phyloP scores from a whole-genome alignment of 2,888 invertebrate species.

The Mongoloraphidia duomilia region DNA sequence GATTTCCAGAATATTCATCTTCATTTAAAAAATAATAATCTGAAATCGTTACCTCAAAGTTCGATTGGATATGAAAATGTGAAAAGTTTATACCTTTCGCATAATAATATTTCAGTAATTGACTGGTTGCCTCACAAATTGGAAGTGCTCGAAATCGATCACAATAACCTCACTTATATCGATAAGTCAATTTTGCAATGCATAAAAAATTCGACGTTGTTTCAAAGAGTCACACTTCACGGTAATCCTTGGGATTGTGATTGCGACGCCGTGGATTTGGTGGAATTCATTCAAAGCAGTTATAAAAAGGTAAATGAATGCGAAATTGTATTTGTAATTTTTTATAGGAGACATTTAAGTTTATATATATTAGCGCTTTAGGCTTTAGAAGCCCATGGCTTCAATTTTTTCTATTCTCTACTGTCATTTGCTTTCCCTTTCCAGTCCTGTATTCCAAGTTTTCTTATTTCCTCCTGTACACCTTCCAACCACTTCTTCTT shows the following conservation, averaged over 20 bases:
- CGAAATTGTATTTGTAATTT: not conserved
- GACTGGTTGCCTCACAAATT: constrained; percentile 27
- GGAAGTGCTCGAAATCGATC: constrained; percentile 33
- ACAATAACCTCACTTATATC: constrained; percentile 38
- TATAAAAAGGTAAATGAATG: constrained; percentile 19
- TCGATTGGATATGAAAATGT: constrained; percentile 24
- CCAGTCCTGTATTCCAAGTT: too few species aligned
- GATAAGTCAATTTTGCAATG: constrained; percentile 28
- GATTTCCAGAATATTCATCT: constrained; percentile 25
- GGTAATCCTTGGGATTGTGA: constrained; percentile 46
- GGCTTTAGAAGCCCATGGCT: too few species aligned
- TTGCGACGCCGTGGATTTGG: constrained; percentile 34
- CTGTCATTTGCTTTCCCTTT: too few species aligned
- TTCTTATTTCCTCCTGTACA: too few species aligned
- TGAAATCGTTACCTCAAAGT: constrained; percentile 25
- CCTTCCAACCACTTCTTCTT: too few species aligned
- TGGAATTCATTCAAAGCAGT: constrained; percentile 28
- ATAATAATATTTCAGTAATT: constrained; percentile 32
- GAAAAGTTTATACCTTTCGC: constrained; percentile 32
- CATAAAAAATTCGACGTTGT: constrained; percentile 24
- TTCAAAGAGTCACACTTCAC: constrained; percentile 28
- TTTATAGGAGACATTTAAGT: too few species aligned
- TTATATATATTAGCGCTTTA: too few species aligned
- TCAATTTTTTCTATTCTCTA: too few species aligned
- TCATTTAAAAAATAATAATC: constrained; percentile 29